These are phyloP conservation scores for Polyploca ridens DNA, from an alignment of 2,888 invertebrate genomes.

Conservation along the genomic window DNA sequence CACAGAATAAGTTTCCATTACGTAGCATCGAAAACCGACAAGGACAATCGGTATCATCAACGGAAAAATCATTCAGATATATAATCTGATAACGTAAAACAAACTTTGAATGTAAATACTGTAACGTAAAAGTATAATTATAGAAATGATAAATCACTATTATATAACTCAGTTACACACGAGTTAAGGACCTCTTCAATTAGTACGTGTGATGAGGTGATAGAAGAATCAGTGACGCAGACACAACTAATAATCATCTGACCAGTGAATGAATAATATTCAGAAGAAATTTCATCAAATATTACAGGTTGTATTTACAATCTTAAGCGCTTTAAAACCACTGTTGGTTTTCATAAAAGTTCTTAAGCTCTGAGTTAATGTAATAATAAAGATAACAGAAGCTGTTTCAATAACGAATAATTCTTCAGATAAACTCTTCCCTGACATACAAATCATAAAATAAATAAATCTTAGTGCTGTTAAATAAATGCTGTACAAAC, in stretches of 20 bases:
- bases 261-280: neutral
- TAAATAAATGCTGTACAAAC: neutral
- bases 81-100: constrained; percentile 8
- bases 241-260: neutral
- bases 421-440: neutral
- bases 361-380: constrained; percentile 2
- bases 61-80: constrained; percentile 11
- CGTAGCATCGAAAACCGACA: neutral
- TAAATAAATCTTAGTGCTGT: neutral
- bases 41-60: constrained; percentile 1
- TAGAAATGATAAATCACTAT: neutral
- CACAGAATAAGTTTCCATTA: neutral
- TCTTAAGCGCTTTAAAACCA: neutral
- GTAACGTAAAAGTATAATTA: neutral
- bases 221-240: neutral
- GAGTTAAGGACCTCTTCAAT: neutral
- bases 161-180: neutral
- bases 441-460: neutral
- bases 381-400: neutral
- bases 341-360: neutral
- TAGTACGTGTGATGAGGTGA: neutral
- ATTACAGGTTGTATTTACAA: neutral
- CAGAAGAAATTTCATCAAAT: neutral
- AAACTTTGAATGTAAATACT: constrained; percentile 6
- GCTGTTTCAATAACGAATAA: neutral